A percentile compares a stretch with the other conserved stretches of the same genome.
Conservation (phyloP, 2,797 vertebrate species). For the Xyrichtys novacula region DNA sequence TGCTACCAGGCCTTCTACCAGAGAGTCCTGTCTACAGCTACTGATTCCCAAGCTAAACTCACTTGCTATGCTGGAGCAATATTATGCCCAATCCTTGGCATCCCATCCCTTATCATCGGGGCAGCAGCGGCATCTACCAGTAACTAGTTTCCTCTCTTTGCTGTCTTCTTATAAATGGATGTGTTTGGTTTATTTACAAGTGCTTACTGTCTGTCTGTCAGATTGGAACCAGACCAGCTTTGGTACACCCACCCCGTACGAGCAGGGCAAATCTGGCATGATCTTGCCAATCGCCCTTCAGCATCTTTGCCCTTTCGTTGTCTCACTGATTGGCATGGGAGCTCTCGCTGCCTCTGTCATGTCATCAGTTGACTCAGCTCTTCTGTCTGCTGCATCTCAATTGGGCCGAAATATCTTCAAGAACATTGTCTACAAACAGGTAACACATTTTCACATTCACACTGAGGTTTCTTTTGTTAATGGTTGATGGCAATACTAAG, state of each 20-base stretch:
- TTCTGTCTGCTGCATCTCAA: conserved; percentile 69
- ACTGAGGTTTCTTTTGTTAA: background rate
- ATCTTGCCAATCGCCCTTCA: conserved; percentile 60
- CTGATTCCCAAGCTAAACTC: conserved; percentile 55
- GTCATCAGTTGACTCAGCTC: conserved; percentile 72
- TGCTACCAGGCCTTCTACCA: conserved; percentile 70
- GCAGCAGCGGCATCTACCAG: conserved; percentile 58
- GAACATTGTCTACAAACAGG: conserved; percentile 63
- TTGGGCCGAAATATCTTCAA: conserved; percentile 64
- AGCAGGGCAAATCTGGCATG: conserved; percentile 54
- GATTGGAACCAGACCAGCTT: conserved; percentile 70
- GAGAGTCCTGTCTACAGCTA: conserved; percentile 56
- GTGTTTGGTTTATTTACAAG: background rate
- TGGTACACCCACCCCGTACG: conserved; percentile 37
- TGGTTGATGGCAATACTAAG: too few species aligned
- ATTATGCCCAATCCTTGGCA: conserved; percentile 47
- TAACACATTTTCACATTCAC: background rate
- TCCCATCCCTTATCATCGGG: conserved; percentile 64
- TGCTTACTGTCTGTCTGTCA: conserved; percentile 33
- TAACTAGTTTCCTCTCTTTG: background rate
- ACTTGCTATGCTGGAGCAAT: conserved; percentile 54
- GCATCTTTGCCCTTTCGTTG: conserved; percentile 51
- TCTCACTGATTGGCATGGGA: conserved; percentile 55
- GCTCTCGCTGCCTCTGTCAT: conserved; percentile 68
- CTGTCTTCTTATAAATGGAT: background rate